Conservation (phyloP, 2,113 vertebrate genomes). For the Accipiter cooperii region DNA sequence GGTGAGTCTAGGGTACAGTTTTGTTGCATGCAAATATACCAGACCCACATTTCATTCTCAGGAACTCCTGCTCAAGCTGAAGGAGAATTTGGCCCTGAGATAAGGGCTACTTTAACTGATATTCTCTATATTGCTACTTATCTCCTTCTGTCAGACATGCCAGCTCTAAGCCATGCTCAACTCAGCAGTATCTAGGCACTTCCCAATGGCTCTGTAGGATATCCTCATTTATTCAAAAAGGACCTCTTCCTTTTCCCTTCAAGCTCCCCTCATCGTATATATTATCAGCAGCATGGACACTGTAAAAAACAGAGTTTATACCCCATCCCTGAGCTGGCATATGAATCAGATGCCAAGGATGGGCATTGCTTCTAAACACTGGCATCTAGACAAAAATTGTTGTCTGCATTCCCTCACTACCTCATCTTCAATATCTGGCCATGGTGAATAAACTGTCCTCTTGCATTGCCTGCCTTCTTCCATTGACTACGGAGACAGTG, state of each 20-base stretch:
- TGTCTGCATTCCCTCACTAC: neutral
- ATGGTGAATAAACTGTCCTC: neutral
- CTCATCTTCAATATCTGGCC: neutral
- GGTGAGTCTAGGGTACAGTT: neutral
- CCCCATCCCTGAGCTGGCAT: neutral
- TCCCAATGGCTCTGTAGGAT: neutral
- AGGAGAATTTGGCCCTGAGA: neutral
- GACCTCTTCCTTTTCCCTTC: neutral
- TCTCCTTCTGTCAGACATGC: neutral
- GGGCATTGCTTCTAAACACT: neutral
- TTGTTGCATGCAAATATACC: neutral
- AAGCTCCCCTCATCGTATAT: neutral
- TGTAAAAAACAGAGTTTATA: neutral
- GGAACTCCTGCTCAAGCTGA: neutral
- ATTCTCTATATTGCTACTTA: neutral
- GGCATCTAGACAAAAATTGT: neutral
- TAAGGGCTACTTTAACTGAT: neutral
- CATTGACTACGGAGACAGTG: neutral
- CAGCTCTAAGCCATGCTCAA: neutral
- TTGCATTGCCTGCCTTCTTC: neutral
- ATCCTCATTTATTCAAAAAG: neutral
- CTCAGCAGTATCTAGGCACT: too few species aligned
- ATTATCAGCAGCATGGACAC: neutral
- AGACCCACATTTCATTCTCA: neutral
- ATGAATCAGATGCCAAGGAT: neutral